These are phyloP conservation scores for Hypselothyrea guttata DNA, from an alignment of 2,888 invertebrate genomes.

Conservation along the genomic window DNA sequence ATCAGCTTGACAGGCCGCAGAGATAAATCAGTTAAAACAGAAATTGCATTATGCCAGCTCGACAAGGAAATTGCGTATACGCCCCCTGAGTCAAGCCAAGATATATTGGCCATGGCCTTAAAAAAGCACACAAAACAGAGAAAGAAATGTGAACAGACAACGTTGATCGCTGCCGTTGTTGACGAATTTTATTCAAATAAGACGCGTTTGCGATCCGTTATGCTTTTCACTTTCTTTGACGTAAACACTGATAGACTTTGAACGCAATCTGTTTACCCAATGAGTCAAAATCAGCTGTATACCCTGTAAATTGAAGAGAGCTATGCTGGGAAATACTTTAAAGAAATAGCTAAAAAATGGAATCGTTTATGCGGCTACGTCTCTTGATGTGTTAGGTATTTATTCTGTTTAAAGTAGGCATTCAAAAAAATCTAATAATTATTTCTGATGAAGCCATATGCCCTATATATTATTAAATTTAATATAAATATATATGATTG, in stretches of 20 bases:
- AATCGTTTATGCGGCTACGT: too few relatives aligned
- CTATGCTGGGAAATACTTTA: too few relatives aligned
- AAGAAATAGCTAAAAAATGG: too few relatives aligned
- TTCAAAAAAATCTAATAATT: too few relatives aligned
- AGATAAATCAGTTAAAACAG: constrained; percentile 32
- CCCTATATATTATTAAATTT: too few relatives aligned
- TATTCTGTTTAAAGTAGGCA: too few relatives aligned
- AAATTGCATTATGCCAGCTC: constrained; percentile 29
- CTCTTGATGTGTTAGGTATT: too few relatives aligned
- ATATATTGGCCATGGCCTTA: constrained; percentile 58
- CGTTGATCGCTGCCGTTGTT: constrained; percentile 46
- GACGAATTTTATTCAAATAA: constrained; percentile 53
- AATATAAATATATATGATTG: too few relatives aligned
- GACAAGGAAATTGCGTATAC: constrained; percentile 41
- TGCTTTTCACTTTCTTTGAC: constrained; percentile 71
- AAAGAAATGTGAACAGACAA: constrained; percentile 15
- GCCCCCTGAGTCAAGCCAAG: constrained; percentile 13
- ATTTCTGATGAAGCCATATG: too few relatives aligned
- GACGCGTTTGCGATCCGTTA: constrained; percentile 12
- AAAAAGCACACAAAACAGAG: constrained; percentile 4
- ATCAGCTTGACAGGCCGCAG: constrained; percentile 25
- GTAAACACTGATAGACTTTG: constrained; percentile 14
- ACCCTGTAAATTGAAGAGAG: constrained; percentile 3
- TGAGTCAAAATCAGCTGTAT: constrained; percentile 43
- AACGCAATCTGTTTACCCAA: constrained; percentile 35